These are phyloP conservation scores for Hypomesus transpacificus DNA, from an alignment of 2,113 vertebrate genomes.

Conservation along the genomic window DNA sequence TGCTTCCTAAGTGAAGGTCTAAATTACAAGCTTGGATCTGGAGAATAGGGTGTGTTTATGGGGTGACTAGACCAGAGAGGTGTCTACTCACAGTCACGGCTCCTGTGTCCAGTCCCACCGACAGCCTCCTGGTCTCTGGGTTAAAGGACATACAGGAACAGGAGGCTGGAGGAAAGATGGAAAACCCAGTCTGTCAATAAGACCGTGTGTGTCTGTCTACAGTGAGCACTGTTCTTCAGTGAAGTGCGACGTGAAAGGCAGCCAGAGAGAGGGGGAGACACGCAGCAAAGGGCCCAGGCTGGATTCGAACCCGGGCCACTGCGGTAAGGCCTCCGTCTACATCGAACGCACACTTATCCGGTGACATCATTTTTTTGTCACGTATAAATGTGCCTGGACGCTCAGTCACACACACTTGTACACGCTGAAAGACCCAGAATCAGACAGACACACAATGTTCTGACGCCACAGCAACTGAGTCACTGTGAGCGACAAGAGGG, in stretches of 20 bases:
- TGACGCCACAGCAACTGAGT: neutral
- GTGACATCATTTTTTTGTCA: too few relatives aligned
- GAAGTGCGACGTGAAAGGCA: neutral
- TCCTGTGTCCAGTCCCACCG: conserved; percentile 94
- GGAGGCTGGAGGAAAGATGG: conserved; percentile 76
- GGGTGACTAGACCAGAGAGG: neutral
- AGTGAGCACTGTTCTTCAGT: too few relatives aligned
- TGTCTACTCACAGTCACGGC: conserved; percentile 88
- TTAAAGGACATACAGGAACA: conserved; percentile 99
- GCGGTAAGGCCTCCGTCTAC: too few relatives aligned
- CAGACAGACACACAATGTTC: too few relatives aligned
- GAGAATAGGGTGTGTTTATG: neutral
- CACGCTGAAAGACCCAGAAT: too few relatives aligned
- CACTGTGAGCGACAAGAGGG: neutral
- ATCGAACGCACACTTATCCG: too few relatives aligned
- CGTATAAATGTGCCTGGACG: too few relatives aligned
- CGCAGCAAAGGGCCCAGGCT: too few relatives aligned
- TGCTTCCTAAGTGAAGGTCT: too few relatives aligned
- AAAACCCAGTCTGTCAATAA: neutral
- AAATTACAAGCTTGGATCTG: neutral
- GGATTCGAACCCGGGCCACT: too few relatives aligned
- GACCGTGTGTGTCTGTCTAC: neutral
- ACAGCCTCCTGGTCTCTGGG: conserved; percentile 95
- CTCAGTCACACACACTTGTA: too few relatives aligned
- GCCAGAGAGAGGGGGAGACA: neutral